Evolutionary conservation across 1,140 invertebrate species (phyloP).

Genomic region (Musca domestica): DNA sequence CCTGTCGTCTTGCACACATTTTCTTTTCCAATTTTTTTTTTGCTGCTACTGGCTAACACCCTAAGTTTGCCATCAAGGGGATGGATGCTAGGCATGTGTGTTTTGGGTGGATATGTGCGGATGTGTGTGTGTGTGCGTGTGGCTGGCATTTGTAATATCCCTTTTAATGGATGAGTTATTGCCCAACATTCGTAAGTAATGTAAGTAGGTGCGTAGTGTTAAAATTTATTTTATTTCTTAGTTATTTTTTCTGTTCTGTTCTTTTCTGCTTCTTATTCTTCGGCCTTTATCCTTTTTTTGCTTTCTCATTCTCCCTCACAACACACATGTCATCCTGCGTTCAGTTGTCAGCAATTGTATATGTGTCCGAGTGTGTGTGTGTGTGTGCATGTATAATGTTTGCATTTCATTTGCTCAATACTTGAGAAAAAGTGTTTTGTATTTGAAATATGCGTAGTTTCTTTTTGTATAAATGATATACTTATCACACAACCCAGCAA

Average conservation of each 20-base stretch:
- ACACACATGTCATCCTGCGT: conserved; percentile 1
- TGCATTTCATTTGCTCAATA: conserved; percentile 49
- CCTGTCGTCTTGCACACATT: conserved; percentile 14
- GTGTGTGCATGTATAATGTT: conserved; percentile 30
- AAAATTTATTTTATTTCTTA: conserved; percentile 26
- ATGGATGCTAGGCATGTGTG: neutral
- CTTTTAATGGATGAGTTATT: conserved; percentile 55
- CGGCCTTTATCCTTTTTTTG: neutral
- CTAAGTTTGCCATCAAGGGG: neutral
- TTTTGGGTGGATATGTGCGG: neutral
- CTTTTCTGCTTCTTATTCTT: too few species aligned
- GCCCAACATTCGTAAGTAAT: conserved; percentile 49
- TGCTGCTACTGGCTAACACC: too few species aligned
- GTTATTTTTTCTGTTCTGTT: neutral
- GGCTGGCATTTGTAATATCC: conserved; percentile 37
- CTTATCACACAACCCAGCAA: conserved; percentile 6
- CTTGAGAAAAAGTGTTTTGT: conserved; percentile 5
- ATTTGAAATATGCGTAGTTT: conserved; percentile 22
- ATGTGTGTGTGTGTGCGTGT: too few species aligned
- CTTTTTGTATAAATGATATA: conserved; percentile 2
- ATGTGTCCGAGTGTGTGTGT: neutral
- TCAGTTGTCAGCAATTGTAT: neutral
- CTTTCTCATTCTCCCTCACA: conserved; percentile 15
- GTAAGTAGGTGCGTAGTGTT: conserved; percentile 47
- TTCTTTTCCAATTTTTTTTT: neutral